These are phyloP conservation scores for Catharus ustulatus DNA, from an alignment of 2,797 vertebrate species.

Conservation along the genomic window DNA sequence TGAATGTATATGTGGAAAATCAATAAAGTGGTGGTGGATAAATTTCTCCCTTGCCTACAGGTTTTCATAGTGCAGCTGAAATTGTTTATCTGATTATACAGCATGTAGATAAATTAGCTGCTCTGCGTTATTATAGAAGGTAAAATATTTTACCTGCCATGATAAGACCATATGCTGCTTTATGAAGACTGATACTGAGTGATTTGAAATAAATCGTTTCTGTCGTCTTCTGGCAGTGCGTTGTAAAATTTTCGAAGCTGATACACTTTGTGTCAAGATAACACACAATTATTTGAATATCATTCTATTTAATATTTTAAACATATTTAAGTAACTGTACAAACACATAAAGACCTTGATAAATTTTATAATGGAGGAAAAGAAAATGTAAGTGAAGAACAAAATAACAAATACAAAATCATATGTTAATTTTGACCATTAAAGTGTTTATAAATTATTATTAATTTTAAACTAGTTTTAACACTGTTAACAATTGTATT, in stretches of 20 bases:
- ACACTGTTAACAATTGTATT: not conserved
- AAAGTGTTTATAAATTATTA: not conserved
- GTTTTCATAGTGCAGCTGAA: conserved; percentile 61
- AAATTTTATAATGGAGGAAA: not conserved
- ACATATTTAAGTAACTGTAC: conserved; percentile 33
- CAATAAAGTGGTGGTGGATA: conserved; percentile 5
- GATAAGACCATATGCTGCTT: conserved; percentile 69
- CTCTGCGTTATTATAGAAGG: conserved; percentile 68
- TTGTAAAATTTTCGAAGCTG: conserved; percentile 47
- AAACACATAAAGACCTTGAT: conserved; percentile 3
- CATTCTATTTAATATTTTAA: not conserved
- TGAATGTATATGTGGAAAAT: conserved; percentile 21
- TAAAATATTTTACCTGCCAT: conserved; percentile 75
- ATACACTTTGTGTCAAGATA: conserved; percentile 33
- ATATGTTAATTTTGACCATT: not conserved
- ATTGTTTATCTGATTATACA: conserved; percentile 67
- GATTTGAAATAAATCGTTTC: conserved; percentile 57
- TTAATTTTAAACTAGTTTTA: not conserved
- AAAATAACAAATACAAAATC: not conserved
- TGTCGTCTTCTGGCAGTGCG: conserved; percentile 54
- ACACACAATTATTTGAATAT: not conserved
- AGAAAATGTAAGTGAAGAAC: not conserved
- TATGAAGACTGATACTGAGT: conserved; percentile 66
- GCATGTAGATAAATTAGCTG: conserved; percentile 69
- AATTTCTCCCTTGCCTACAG: conserved; percentile 31